These are phyloP conservation scores for Antennarius maculatus DNA, from an alignment of 2,797 vertebrate species.

Conservation along the genomic window DNA sequence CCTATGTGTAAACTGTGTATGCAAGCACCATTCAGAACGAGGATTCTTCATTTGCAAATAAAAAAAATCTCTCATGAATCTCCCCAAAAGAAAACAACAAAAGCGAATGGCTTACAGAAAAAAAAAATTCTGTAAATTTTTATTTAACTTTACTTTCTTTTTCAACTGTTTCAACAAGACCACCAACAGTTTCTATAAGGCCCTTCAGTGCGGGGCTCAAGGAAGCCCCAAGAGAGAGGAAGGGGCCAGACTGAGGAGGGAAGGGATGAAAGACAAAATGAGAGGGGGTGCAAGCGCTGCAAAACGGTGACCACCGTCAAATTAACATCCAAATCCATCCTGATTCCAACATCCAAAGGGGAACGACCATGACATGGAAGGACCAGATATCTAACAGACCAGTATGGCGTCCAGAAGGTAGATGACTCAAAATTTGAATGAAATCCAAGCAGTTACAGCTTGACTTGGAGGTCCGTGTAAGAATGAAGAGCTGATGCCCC, in stretches of 20 bases:
- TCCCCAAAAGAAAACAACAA: not conserved
- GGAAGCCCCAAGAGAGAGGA: constrained; percentile 65
- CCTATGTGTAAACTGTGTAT: constrained; percentile 31
- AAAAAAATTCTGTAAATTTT: constrained; percentile 17
- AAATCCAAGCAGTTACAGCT: constrained; percentile 34
- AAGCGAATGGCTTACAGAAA: constrained; percentile 6
- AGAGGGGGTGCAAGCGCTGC: constrained; percentile 60
- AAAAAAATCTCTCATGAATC: constrained; percentile 30
- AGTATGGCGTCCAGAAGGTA: constrained; percentile 31
- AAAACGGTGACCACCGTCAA: constrained; percentile 60
- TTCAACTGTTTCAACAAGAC: constrained; percentile 55
- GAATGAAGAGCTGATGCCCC: constrained; percentile 12
- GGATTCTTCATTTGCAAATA: constrained; percentile 22
- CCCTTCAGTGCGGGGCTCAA: constrained; percentile 58
- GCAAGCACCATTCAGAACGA: constrained; percentile 4
- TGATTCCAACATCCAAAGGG: constrained; percentile 73
- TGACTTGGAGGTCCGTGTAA: constrained; percentile 12
- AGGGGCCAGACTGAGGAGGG: constrained; percentile 63
- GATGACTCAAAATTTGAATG: constrained; percentile 20
- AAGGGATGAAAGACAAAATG: constrained; percentile 36
- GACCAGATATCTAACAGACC: constrained; percentile 38
- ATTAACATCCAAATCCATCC: constrained; percentile 78
- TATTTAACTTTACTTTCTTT: constrained; percentile 26
- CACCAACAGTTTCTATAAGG: constrained; percentile 58
- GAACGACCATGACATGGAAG: constrained; percentile 69